Conservation (phyloP, 2,113 vertebrate genomes). For the Pygoscelis adeliae region DNA sequence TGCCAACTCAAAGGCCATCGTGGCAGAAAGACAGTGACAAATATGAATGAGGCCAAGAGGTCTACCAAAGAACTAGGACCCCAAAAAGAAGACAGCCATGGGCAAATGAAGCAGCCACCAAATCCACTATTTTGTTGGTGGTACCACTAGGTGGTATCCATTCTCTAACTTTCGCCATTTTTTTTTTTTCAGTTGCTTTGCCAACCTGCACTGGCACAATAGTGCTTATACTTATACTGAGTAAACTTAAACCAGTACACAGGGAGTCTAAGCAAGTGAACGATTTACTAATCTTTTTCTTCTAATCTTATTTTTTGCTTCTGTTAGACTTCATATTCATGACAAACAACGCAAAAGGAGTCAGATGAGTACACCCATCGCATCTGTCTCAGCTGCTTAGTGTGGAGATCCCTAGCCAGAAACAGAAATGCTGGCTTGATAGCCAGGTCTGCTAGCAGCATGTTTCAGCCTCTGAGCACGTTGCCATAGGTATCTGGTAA, state of each 20-base stretch:
- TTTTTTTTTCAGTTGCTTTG: not conserved
- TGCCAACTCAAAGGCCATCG: not conserved
- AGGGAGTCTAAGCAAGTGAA: not conserved
- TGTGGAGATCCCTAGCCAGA: not conserved
- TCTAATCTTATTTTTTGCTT: not conserved
- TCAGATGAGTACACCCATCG: not conserved
- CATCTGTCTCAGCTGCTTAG: not conserved
- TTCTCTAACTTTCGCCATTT: not conserved
- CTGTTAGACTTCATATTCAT: not conserved
- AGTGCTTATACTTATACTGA: not conserved
- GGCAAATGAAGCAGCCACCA: not conserved
- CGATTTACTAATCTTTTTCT: not conserved
- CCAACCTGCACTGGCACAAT: not conserved
- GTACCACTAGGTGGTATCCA: conserved; percentile 33
- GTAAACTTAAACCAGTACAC: not conserved
- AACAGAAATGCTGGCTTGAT: not conserved
- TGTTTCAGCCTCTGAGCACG: not conserved
- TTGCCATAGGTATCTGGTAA: not conserved
- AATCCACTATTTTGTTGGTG: not conserved
- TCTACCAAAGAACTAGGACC: not conserved
- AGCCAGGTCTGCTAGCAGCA: not conserved
- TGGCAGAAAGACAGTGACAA: not conserved
- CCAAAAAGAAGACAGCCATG: not conserved
- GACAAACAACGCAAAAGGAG: not conserved
- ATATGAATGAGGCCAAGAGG: not conserved